Conservation (phyloP, 2,797 vertebrate species). For the Avahi laniger region DNA sequence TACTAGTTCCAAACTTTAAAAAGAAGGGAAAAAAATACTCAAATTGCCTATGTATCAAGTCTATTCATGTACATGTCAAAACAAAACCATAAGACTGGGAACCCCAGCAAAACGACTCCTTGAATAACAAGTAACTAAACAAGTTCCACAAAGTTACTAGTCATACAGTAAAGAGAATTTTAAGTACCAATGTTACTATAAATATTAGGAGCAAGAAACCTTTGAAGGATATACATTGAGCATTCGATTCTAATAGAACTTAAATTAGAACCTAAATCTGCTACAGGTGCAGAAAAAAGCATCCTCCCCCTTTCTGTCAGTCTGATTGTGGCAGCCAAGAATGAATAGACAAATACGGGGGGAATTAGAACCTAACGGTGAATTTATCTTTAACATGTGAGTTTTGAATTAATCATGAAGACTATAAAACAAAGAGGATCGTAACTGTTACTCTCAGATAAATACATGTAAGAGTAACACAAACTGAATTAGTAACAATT, state of each 20-base stretch:
- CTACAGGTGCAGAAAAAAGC: neutral
- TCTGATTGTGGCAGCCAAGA: neutral
- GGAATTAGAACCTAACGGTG: neutral
- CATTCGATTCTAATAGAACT: neutral
- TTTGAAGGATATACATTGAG: neutral
- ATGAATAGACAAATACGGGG: neutral
- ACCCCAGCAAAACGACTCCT: constrained; percentile 26
- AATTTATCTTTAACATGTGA: constrained; percentile 38
- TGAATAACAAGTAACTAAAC: constrained; percentile 18
- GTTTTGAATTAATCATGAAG: constrained; percentile 27
- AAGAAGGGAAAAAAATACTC: neutral
- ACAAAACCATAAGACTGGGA: neutral
- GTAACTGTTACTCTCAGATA: neutral
- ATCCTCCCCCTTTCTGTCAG: neutral
- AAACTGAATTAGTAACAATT: neutral
- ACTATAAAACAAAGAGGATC: constrained; percentile 32
- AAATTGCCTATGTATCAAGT: neutral
- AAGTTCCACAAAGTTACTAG: constrained; percentile 44
- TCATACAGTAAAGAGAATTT: constrained; percentile 23
- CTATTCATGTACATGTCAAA: neutral
- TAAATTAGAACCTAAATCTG: constrained; percentile 24
- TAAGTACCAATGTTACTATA: neutral
- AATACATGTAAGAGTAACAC: neutral
- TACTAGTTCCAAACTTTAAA: constrained; percentile 19
- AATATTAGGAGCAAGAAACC: constrained; percentile 14